A percentile compares a stretch with the other conserved stretches of the same genome.
These are phyloP conservation scores for Dryomyza anilis DNA, from an alignment of 2,888 invertebrate genomes.

Conservation along the genomic window DNA sequence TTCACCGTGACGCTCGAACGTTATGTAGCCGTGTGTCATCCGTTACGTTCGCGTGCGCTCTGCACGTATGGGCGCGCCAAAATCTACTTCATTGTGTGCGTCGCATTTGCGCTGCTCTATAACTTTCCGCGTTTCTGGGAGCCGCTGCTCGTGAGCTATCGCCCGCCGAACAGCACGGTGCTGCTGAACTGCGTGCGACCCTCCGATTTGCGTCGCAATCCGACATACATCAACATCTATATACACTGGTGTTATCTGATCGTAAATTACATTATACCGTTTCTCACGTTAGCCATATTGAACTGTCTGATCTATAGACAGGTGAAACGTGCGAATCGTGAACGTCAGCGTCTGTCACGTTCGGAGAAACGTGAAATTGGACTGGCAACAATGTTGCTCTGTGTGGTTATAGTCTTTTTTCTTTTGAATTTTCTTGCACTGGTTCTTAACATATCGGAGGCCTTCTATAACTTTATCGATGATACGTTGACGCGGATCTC, in stretches of 20 bases:
- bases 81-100: constrained; percentile 81
- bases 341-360: constrained; percentile 86
- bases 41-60: constrained; percentile 83
- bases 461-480: constrained; percentile 71
- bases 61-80: constrained; percentile 89
- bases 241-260: constrained; percentile 94
- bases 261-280: constrained; percentile 92
- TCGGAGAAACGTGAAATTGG: constrained; percentile 91
- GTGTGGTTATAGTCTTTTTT: constrained; percentile 93
- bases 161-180: constrained; percentile 60
- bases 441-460: constrained; percentile 84
- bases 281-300: constrained; percentile 83
- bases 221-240: constrained; percentile 81
- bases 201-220: constrained; percentile 72
- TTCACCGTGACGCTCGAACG: constrained; percentile 90
- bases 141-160: constrained; percentile 63
- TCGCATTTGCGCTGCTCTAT: constrained; percentile 80
- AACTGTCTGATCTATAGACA: constrained; percentile 90
- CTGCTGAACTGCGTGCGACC: constrained; percentile 75
- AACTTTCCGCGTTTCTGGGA: constrained; percentile 85
- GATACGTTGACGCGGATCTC: constrained; percentile 79
- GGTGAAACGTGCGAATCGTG: constrained; percentile 86
- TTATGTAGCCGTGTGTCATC: constrained; percentile 93
- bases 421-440: constrained; percentile 88
- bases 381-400: constrained; percentile 91